Evolutionary conservation across 1,140 invertebrate genomes (phyloP), one percentile per base, ranked within the genome.

Genomic region (Scaptomyza graminum): DNA sequence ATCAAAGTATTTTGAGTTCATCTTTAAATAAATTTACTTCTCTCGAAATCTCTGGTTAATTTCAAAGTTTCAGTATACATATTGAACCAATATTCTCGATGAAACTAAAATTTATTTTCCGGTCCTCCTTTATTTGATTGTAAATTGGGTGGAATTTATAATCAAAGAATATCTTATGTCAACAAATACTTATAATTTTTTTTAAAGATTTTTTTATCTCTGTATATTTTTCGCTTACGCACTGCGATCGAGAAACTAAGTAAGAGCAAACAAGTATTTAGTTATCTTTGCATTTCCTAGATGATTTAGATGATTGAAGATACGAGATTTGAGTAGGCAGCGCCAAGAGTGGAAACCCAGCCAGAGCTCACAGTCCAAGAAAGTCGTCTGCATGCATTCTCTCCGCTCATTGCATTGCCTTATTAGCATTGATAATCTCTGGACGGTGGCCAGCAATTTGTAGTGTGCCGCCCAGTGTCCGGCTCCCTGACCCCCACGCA

Each of bases 341-440:
- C 31, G 54, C 25, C 61, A 46, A 59, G 52, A 49, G 54, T 50
- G 22, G 7, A 1, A 63, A 41, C 18, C 18, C 16, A 65, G 25
- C 28, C n/a, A 47, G 5, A 49, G n/a, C 13, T 39, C 11, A 39
- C 37, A 39, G 12, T 11, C 37, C 3, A 12, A 47, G 12, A 15
- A 9, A 16, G 25, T 44, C 6, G 44, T 47, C 43, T 37, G 28
- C 22, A 22, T 22, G 18, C 18, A 28, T 57, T 12, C 12, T 3
- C 37, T 12, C 37, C 37, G 3, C 12, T 41, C 12, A 69, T 82
- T 76, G 76, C 80, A 85, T 85, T 81, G 81, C 74, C 78, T 87
- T 85, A 85, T 85, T 85, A 85, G 72, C 77, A 87, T 81, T 82
- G 81, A 85, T 85, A 85, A 85, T 85, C 81, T 85, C 82, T 84